phyloP scores from a whole-genome alignment of 2,888 invertebrate genomes.

The Neocrepidodera transversa region DNA sequence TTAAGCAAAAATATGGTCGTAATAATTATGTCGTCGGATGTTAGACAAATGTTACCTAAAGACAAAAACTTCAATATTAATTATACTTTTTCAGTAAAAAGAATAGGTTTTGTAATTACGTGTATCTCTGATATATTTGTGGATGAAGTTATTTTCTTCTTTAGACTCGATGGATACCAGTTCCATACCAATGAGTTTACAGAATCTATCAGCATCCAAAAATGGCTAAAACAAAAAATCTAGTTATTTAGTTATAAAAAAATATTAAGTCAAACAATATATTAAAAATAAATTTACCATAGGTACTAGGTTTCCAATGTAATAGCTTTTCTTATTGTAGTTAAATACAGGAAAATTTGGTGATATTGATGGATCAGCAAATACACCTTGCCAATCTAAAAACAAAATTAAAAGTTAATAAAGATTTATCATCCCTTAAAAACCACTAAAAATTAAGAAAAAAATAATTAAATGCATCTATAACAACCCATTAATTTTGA shows the following conservation, averaged over 20 bases:
- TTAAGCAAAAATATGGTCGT: too few relatives aligned
- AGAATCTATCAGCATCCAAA: slow-evolving; percentile 17
- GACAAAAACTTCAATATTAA: too few relatives aligned
- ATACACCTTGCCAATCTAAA: slow-evolving; percentile 13
- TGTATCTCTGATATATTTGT: slow-evolving; percentile 25
- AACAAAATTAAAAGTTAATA: background rate
- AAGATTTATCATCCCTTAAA: too few relatives aligned
- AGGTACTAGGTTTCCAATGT: background rate
- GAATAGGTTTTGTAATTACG: slow-evolving; percentile 7
- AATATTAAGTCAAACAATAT: too few relatives aligned
- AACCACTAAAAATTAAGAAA: too few relatives aligned
- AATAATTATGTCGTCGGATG: too few relatives aligned
- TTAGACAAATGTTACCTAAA: too few relatives aligned
- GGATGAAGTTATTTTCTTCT: slow-evolving; percentile 6
- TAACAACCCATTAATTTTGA: too few relatives aligned
- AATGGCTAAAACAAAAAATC: slow-evolving; percentile 8
- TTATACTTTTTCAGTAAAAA: background rate
- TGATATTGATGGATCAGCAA: slow-evolving; percentile 6
- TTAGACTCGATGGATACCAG: slow-evolving; percentile 16
- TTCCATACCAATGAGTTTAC: slow-evolving; percentile 20
- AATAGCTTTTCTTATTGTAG: slow-evolving; percentile 14
- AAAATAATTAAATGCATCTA: too few relatives aligned
- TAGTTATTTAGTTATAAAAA: background rate
- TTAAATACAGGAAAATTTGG: slow-evolving; percentile 9
- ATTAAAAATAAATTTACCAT: background rate